These are phyloP conservation scores for Microtus agrestis DNA, from an alignment of 2,797 vertebrate genomes.

Conservation along the genomic window DNA sequence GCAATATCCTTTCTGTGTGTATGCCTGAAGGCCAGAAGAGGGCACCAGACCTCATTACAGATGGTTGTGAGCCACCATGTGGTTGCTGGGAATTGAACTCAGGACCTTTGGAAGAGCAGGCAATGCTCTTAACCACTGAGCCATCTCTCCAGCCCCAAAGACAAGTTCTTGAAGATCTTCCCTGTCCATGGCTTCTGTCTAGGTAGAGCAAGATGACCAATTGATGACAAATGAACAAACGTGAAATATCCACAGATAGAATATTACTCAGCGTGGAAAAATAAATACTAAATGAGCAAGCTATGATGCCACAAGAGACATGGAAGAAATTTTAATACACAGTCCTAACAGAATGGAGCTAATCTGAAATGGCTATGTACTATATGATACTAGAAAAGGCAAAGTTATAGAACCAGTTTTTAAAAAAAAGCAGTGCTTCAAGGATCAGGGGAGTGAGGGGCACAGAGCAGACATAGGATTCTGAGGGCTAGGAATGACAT, in stretches of 20 bases:
- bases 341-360: neutral
- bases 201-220: neutral
- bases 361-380: neutral
- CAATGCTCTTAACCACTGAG: no score
- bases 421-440: neutral
- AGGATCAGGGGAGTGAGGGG: no score
- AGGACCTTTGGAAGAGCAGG: no score
- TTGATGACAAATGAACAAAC: neutral
- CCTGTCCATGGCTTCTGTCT: neutral
- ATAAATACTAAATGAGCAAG: neutral
- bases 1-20: no score
- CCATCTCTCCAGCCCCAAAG: no score
- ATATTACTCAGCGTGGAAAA: neutral
- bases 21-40: no score
- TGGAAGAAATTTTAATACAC: neutral
- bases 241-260: neutral
- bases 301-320: neutral
- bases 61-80: no score
- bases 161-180: neutral
- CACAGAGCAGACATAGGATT: no score
- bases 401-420: neutral
- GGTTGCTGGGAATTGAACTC: no score
- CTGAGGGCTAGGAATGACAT: neutral
- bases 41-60: no score
- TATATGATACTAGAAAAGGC: neutral